phyloP scores from a whole-genome alignment of 2,888 invertebrate species.

The Ametastegia equiseti region DNA sequence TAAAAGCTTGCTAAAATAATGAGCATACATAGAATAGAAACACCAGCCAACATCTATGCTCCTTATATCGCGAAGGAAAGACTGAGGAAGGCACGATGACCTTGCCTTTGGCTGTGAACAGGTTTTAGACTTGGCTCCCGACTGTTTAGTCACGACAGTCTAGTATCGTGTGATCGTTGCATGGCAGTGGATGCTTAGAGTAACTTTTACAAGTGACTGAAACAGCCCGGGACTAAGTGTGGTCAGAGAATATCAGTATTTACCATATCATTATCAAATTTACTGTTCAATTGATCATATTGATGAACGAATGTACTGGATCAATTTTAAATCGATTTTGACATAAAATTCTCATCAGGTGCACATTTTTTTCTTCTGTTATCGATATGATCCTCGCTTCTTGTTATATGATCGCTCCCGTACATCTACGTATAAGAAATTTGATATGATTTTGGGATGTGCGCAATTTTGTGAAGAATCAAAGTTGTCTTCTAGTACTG shows the following conservation, averaged over 20 bases:
- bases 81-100: conserved; percentile 1
- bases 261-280: too few relatives aligned
- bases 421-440: not conserved
- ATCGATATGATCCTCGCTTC: not conserved
- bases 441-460: not conserved
- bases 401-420: not conserved
- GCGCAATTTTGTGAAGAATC: not conserved
- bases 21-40: not conserved
- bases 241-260: conserved; percentile 2
- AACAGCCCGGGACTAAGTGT: not conserved
- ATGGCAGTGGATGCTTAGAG: not conserved
- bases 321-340: not conserved
- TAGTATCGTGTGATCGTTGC: conserved; percentile 9
- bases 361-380: not conserved
- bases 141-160: conserved; percentile 7
- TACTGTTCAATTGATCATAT: not conserved
- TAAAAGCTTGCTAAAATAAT: not conserved
- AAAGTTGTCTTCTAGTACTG: not conserved
- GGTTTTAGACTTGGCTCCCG: not conserved
- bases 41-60: not conserved
- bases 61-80: not conserved
- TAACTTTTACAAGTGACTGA: not conserved
- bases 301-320: not conserved
- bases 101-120: conserved; percentile 28
- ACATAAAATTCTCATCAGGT: not conserved